These are phyloP conservation scores for Dasyornis broadbenti DNA, from an alignment of 2,113 vertebrate species.

Conservation along the genomic window DNA sequence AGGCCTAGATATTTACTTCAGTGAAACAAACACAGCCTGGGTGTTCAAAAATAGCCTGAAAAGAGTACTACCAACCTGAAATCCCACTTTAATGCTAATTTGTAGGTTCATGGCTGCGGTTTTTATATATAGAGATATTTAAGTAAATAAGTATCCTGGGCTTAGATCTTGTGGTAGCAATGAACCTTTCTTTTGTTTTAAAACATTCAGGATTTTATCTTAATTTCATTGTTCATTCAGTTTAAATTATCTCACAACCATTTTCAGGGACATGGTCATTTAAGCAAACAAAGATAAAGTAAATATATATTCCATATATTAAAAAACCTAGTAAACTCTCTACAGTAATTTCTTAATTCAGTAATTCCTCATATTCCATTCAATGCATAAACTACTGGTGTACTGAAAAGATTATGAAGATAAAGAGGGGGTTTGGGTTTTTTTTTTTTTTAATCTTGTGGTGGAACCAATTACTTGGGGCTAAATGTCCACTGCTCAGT, in stretches of 20 bases:
- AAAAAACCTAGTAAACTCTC: slow-evolving; percentile 47
- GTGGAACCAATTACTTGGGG: slow-evolving; percentile 15
- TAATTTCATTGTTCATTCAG: slow-evolving; percentile 55
- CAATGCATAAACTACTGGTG: slow-evolving; percentile 67
- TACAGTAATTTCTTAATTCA: slow-evolving; percentile 68
- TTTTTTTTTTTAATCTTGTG: background rate
- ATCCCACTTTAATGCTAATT: background rate
- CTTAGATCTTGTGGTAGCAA: background rate
- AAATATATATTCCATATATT: slow-evolving; percentile 47
- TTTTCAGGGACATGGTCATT: slow-evolving; percentile 70
- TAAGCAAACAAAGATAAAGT: slow-evolving; percentile 68
- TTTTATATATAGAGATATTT: background rate
- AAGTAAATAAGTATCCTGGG: background rate
- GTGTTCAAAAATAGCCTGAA: background rate
- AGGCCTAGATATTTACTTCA: background rate
- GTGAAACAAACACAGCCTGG: background rate
- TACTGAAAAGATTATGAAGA: slow-evolving; percentile 66
- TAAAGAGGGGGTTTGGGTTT: slow-evolving; percentile 2
- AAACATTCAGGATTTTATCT: slow-evolving; percentile 13
- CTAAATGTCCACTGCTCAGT: slow-evolving; percentile 14
- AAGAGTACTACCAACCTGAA: background rate
- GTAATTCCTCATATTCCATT: slow-evolving; percentile 74
- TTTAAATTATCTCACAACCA: slow-evolving; percentile 64
- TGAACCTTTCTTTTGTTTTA: background rate
- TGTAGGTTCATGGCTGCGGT: fast-evolving